Base-by-base conservation (phyloP, 2,113 vertebrate genomes). In the Phrynosoma platyrhinos region DNA sequence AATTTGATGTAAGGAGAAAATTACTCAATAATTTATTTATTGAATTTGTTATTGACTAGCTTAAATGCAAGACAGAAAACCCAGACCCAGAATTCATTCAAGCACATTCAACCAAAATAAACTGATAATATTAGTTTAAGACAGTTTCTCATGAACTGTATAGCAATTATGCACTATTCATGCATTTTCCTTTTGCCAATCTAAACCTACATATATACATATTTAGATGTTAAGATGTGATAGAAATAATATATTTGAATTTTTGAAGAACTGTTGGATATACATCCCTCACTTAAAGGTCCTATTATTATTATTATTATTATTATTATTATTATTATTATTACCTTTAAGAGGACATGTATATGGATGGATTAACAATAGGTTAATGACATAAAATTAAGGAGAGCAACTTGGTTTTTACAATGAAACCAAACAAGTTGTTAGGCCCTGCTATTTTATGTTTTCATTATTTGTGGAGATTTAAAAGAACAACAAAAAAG, bases 1-100 rank as follows among this genome's bases (percentile, higher is more conserved):
- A 87, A 93, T 90, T 64, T 62, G 1, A 91, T 87, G 27, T 62
- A 74, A 93, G 92, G 89, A 81, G 30, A 85, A 64, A 87, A 42
- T 83, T 1, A 52, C 42, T 82, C 74, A 40, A 69, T 82, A 42
- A 18, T 91, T 81, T 71, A 36, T 79, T 77, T 55, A 25, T 14
- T 84, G 27, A 78, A 30, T 16, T 58, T 23, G 55, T 52, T 68
- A 68, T n/a, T 52, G 40, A 78, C 18, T n/a, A 42, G 64, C 86
- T 87, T 91, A 62, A 85, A 74, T 55, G 90, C 21, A 77, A 75
- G 12, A 76, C 82, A 89, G 32, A 92, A 82, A 82, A 16, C 8
- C 2, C 72, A 87, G 47, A 87, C 47, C 79, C 53, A 77, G 81
- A 85, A 83, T 36, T 90, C 13, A 91, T 5, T 42, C 7, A 53